A percentile compares a stretch with the other conserved stretches of the same genome.
Evolutionary conservation across 2,113 vertebrate genomes (phyloP).

Genomic region (Lichenostomus cassidix): DNA sequence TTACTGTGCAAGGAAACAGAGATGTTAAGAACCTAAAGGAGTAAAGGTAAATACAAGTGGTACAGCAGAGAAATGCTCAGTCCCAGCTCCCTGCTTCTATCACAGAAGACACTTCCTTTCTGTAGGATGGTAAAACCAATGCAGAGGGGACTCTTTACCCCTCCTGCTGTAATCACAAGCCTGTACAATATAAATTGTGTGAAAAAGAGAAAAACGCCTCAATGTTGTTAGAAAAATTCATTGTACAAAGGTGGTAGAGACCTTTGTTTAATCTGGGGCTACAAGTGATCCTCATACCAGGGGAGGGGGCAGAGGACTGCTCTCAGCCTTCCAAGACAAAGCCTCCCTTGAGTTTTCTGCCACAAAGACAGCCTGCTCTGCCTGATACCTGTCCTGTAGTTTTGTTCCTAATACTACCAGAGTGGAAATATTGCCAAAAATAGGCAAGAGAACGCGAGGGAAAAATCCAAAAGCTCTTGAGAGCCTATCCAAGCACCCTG

Average conservation of each 20-base stretch:
- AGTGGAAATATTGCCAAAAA: not conserved
- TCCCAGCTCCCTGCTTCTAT: not conserved
- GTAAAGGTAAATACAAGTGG: not conserved
- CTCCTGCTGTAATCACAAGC: not conserved
- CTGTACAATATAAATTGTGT: not conserved
- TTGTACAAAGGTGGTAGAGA: not conserved
- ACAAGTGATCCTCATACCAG: not conserved
- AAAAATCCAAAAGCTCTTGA: not conserved
- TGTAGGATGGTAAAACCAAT: not conserved
- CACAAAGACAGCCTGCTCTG: not conserved
- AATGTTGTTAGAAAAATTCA: not conserved
- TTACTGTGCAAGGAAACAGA: not conserved
- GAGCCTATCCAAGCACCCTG: not conserved
- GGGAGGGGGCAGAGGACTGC: not conserved
- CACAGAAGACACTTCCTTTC: not conserved
- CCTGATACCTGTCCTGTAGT: rapidly evolving
- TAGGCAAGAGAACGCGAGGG: not conserved
- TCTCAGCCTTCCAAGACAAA: not conserved
- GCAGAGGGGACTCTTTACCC: not conserved
- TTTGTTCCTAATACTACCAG: not conserved
- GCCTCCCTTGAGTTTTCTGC: not conserved
- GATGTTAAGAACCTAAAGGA: not conserved
- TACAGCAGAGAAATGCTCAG: not conserved
- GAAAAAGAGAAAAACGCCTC: not conserved
- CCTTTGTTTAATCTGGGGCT: not conserved